Evolutionary conservation across 2,113 vertebrate species (phyloP).

Genomic region (Perca schrenkii): DNA sequence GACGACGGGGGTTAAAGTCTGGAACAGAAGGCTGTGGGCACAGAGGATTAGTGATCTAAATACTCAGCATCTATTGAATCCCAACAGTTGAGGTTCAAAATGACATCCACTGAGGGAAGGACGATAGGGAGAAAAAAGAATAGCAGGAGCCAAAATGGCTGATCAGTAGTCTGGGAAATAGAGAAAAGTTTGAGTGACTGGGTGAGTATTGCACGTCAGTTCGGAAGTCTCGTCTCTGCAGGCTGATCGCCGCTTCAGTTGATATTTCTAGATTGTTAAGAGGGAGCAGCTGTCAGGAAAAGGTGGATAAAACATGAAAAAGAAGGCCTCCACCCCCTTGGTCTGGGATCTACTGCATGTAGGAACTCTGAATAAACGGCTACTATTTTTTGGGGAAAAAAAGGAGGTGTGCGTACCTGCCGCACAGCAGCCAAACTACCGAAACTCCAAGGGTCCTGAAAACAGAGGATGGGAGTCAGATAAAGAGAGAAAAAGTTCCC

Average conservation of each 20-base stretch:
- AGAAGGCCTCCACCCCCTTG: background rate
- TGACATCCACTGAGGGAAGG: constrained; percentile 14
- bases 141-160: background rate
- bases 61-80: constrained; percentile 8
- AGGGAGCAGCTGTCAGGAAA: constrained; percentile 4
- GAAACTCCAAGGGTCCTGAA: background rate
- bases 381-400: background rate
- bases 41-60: constrained; percentile 17
- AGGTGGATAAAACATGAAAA: background rate
- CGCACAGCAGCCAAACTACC: constrained; percentile 43
- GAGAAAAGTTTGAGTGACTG: background rate
- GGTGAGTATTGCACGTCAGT: constrained; percentile 41
- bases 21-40: constrained; percentile 33
- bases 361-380: constrained; percentile 37
- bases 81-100: constrained; percentile 20
- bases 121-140: background rate
- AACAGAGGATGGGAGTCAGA: background rate
- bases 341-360: constrained; percentile 52
- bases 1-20: background rate
- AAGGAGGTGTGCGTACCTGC: constrained; percentile 49
- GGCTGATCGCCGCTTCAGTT: background rate
- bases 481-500: background rate
- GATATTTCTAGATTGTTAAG: background rate
- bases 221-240: background rate
- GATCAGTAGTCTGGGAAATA: constrained; percentile 1